phyloP scores from a whole-genome alignment of 2,113 vertebrate genomes.

The Nansenia antarctica region DNA sequence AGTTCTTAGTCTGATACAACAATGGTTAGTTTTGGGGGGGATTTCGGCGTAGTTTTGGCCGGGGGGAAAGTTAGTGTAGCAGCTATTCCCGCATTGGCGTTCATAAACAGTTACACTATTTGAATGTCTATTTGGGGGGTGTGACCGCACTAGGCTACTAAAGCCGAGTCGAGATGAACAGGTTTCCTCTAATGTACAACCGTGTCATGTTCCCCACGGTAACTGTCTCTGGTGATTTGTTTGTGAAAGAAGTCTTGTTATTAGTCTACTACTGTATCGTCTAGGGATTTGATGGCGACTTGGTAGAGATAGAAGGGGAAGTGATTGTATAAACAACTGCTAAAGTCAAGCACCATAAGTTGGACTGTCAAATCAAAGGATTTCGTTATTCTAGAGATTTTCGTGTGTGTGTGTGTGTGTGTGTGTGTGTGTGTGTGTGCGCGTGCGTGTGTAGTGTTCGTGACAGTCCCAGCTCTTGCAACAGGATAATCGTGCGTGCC shows the following conservation, averaged over 20 bases:
- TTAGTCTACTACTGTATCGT: too few relatives aligned
- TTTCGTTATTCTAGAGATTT: too few relatives aligned
- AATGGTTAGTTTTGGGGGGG: not conserved
- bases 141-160: slow-evolving; percentile 65
- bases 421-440: not conserved
- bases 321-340: slow-evolving; percentile 7
- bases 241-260: slow-evolving; percentile 22
- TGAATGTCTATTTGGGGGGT: slow-evolving; percentile 60
- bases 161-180: slow-evolving; percentile 45
- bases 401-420: slow-evolving; percentile 8
- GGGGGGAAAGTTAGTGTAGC: slow-evolving; percentile 21
- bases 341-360: not conserved
- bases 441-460: slow-evolving; percentile 9
- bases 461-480: too few relatives aligned
- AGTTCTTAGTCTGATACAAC: too few relatives aligned
- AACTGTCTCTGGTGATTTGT: slow-evolving; percentile 8
- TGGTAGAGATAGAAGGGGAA: slow-evolving; percentile 16
- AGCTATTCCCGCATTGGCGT: slow-evolving; percentile 31
- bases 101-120: slow-evolving; percentile 40
- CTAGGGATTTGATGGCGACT: not conserved
- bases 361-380: not conserved
- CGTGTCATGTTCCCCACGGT: slow-evolving; percentile 30
- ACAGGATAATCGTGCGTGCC: slow-evolving; percentile 81
- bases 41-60: not conserved
- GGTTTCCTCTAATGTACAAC: slow-evolving; percentile 32